Percentiles rank a stretch among this genome's conserved stretches.
phyloP scores from a whole-genome alignment of 2,888 invertebrate species.

The Melieria crassipennis region DNA sequence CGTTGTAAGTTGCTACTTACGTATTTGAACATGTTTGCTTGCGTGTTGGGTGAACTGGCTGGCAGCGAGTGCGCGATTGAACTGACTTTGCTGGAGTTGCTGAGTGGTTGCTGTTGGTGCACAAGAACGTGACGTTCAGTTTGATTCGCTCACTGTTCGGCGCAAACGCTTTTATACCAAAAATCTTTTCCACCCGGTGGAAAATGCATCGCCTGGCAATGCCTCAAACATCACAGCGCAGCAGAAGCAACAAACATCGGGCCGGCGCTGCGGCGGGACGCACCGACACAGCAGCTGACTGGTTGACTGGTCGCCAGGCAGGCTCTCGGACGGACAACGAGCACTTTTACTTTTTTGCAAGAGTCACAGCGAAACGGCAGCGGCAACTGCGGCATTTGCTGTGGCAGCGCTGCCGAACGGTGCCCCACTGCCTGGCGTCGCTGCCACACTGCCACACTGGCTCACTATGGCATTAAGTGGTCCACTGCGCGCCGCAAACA shows the following conservation, averaged over 20 bases:
- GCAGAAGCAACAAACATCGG: background rate
- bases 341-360: slow-evolving; percentile 28
- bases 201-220: no score
- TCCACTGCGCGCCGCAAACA: background rate
- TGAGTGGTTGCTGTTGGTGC: slow-evolving; percentile 10
- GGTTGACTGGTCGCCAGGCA: background rate
- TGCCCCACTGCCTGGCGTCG: background rate
- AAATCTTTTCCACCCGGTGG: background rate
- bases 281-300: background rate
- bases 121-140: slow-evolving; percentile 24
- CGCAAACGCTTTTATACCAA: slow-evolving; percentile 38
- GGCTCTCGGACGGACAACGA: slow-evolving; percentile 7
- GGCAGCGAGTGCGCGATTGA: background rate
- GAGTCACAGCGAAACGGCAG: background rate
- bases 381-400: no score
- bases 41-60: background rate
- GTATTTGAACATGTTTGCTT: slow-evolving; percentile 57
- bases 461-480: background rate
- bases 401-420: background rate
- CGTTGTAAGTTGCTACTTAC: slow-evolving; percentile 48
- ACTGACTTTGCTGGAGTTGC: slow-evolving; percentile 7
- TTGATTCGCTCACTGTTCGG: slow-evolving; percentile 33
- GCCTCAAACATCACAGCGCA: no score
- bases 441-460: background rate
- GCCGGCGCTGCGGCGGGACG: background rate